Evolutionary conservation across 2,113 vertebrate genomes (phyloP).

Genomic region (Cathartes aura): DNA sequence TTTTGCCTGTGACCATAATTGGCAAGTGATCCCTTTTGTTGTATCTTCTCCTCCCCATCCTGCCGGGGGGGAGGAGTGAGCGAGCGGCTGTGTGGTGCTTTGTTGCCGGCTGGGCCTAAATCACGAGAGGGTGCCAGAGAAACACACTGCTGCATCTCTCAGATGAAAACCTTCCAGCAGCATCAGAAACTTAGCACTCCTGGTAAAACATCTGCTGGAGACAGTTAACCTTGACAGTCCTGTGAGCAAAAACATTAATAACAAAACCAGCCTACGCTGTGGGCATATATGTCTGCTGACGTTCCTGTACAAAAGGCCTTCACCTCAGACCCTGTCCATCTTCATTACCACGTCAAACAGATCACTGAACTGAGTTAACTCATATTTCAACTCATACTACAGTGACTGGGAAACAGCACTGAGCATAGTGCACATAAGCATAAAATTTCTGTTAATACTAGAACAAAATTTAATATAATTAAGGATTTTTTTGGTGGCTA

Average conservation of each 20-base stretch:
- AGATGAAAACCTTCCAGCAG: background rate
- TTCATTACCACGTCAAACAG: background rate
- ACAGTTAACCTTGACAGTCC: conserved; percentile 29
- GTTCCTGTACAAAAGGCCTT: background rate
- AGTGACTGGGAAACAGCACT: background rate
- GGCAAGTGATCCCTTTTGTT: no score
- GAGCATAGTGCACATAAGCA: background rate
- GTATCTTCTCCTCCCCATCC: no score
- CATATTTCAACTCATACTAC: background rate
- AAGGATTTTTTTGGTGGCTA: background rate
- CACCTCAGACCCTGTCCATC: background rate
- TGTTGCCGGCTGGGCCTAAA: no score
- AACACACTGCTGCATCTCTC: background rate
- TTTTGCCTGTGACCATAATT: no score
- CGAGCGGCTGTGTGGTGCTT: no score
- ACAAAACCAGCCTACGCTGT: background rate
- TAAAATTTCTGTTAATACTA: background rate
- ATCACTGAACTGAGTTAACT: background rate
- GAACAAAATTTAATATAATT: background rate
- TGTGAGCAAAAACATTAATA: background rate
- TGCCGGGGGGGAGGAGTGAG: no score
- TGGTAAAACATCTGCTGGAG: conserved; percentile 33
- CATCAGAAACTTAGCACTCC: background rate
- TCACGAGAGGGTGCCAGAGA: background rate
- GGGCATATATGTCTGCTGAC: background rate